A percentile compares a stretch with the other conserved stretches of the same genome.
phyloP scores from a whole-genome alignment of 2,113 vertebrate genomes.

The Stegastes partitus region DNA sequence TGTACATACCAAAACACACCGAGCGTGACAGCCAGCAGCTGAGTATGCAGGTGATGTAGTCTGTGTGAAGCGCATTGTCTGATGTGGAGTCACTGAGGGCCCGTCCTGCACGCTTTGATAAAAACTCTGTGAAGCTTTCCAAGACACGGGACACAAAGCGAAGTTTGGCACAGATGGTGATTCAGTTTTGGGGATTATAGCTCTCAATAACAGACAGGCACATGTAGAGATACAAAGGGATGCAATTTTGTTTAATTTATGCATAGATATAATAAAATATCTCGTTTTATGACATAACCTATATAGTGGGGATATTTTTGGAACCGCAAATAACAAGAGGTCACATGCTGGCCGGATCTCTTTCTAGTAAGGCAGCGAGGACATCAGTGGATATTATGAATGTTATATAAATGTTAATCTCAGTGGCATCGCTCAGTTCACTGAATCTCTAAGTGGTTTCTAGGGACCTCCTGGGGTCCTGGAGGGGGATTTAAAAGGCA shows the following conservation, averaged over 20 bases:
- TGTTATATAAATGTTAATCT: neutral
- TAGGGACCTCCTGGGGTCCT: neutral
- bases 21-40: no score
- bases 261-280: no score
- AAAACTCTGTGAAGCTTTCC: conserved; percentile 51
- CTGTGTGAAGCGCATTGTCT: conserved; percentile 42
- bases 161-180: conserved; percentile 43
- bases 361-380: no score
- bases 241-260: neutral
- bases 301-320: no score
- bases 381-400: neutral
- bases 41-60: conserved; percentile 35
- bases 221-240: no score
- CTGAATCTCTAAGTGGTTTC: neutral
- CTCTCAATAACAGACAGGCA: conserved; percentile 5
- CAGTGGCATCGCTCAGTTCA: neutral
- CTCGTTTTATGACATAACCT: no score
- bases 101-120: conserved; percentile 56
- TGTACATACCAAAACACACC: no score
- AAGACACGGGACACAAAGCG: conserved; percentile 39
- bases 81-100: conserved; percentile 49
- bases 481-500: no score
- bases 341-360: no score
- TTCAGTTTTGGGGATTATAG: conserved; percentile 26
- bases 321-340: no score